These are phyloP conservation scores for Brachionus rotundiformis DNA, from an alignment of 1,140 invertebrate species.

Conservation along the genomic window DNA sequence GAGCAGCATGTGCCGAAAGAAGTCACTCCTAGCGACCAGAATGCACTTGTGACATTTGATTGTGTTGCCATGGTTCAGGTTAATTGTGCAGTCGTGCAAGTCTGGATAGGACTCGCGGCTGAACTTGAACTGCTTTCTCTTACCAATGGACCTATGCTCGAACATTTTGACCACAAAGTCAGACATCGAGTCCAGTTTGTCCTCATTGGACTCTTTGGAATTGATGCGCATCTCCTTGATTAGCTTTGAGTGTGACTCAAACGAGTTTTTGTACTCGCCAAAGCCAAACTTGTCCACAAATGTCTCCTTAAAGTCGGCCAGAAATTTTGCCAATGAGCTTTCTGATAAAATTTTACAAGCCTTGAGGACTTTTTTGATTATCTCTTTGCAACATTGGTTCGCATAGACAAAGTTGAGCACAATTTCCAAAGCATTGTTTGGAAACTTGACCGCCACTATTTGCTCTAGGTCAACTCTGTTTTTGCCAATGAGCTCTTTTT, in stretches of 20 bases:
- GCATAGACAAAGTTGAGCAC: conserved; percentile 4
- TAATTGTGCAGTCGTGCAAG: conserved; percentile 69
- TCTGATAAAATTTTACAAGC: conserved; percentile 10
- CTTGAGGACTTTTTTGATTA: conserved; percentile 11
- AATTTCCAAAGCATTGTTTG: conserved; percentile 18
- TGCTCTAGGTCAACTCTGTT: neutral
- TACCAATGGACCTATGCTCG: neutral
- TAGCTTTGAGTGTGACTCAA: neutral
- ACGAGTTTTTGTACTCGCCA: neutral
- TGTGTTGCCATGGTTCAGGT: conserved; percentile 67
- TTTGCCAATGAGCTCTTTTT: neutral
- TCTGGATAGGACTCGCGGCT: conserved; percentile 59
- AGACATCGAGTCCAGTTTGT: conserved; percentile 13
- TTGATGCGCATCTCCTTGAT: neutral
- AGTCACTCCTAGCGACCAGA: conserved; percentile 72
- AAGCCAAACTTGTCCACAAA: conserved; percentile 44
- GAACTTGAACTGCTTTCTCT: conserved; percentile 31
- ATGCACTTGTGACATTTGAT: conserved; percentile 74
- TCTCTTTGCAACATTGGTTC: neutral
- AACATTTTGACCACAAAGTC: conserved; percentile 32
- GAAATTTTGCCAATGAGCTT: neutral
- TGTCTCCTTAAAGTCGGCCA: conserved; percentile 35
- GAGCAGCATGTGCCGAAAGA: conserved; percentile 75
- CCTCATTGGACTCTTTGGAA: conserved; percentile 4
- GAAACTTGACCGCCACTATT: neutral